phyloP scores from a whole-genome alignment of 2,113 vertebrate genomes.

The Mixornis gularis region DNA sequence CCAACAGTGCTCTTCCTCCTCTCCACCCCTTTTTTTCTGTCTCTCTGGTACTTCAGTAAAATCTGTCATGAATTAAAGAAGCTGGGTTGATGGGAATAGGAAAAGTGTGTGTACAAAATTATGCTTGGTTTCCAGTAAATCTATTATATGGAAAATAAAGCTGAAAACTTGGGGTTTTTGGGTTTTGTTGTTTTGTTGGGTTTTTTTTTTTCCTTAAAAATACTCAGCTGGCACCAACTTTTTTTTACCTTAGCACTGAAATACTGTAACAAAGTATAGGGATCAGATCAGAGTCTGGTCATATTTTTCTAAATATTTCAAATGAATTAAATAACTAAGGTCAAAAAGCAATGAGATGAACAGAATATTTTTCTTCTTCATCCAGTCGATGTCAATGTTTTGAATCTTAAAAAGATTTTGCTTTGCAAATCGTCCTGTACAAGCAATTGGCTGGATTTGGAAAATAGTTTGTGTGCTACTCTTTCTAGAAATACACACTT shows the following conservation, averaged over 20 bases:
- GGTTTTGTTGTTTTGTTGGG: no score
- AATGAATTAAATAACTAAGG: neutral
- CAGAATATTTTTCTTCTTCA: neutral
- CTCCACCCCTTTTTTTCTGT: neutral
- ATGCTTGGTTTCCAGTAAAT: neutral
- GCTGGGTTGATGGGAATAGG: neutral
- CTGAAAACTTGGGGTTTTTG: neutral
- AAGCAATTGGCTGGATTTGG: neutral
- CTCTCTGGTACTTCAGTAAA: neutral
- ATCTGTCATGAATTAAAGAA: neutral
- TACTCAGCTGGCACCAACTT: neutral
- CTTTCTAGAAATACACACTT: neutral
- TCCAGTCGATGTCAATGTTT: neutral
- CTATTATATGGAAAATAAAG: neutral
- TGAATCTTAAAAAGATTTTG: neutral
- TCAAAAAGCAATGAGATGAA: neutral
- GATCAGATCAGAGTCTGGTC: neutral
- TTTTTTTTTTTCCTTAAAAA: neutral
- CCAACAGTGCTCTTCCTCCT: neutral
- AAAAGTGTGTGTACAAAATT: neutral
- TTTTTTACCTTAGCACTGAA: neutral
- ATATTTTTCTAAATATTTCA: neutral
- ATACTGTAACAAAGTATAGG: neutral
- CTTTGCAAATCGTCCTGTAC: neutral
- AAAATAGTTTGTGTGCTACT: neutral